Conservation (phyloP, 1,140 invertebrate species). For the Drosophila bipectinata region DNA sequence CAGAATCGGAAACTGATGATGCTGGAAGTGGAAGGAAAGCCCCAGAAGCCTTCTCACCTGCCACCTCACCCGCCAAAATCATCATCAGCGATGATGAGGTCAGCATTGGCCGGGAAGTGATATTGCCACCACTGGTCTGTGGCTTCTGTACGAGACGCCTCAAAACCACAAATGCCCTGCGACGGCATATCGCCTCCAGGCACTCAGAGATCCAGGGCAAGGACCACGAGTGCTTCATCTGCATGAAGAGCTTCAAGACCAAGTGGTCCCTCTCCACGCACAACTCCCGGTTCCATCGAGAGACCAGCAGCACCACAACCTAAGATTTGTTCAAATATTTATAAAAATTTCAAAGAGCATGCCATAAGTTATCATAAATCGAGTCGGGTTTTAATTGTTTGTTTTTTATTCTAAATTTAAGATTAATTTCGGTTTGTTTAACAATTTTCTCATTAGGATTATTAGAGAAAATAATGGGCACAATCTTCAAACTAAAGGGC, state of each 20-base stretch:
- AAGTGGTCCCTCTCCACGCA: slow-evolving; percentile 83
- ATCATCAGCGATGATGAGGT: slow-evolving; percentile 38
- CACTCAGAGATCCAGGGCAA: slow-evolving; percentile 75
- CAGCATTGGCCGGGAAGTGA: not conserved
- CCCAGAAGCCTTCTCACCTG: not conserved
- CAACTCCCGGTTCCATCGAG: slow-evolving; percentile 81
- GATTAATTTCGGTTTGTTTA: not conserved
- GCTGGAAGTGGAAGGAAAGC: not conserved
- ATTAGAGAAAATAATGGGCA: not conserved
- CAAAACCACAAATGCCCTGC: slow-evolving; percentile 71
- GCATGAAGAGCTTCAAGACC: slow-evolving; percentile 81
- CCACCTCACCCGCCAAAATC: not conserved
- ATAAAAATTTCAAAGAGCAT: not conserved
- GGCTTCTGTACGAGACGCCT: slow-evolving; percentile 70
- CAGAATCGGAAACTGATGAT: not conserved
- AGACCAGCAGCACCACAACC: slow-evolving; percentile 10
- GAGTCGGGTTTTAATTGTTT: not conserved
- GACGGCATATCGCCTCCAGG: slow-evolving; percentile 73
- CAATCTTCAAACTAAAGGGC: not conserved
- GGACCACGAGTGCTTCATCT: slow-evolving; percentile 73
- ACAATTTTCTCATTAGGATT: not conserved
- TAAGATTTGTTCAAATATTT: not conserved
- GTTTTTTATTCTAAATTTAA: not conserved
- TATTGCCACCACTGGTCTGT: slow-evolving; percentile 45
- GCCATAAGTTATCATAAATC: not conserved